phyloP scores from a whole-genome alignment of 2,797 vertebrate species.

The Zalophus californianus region DNA sequence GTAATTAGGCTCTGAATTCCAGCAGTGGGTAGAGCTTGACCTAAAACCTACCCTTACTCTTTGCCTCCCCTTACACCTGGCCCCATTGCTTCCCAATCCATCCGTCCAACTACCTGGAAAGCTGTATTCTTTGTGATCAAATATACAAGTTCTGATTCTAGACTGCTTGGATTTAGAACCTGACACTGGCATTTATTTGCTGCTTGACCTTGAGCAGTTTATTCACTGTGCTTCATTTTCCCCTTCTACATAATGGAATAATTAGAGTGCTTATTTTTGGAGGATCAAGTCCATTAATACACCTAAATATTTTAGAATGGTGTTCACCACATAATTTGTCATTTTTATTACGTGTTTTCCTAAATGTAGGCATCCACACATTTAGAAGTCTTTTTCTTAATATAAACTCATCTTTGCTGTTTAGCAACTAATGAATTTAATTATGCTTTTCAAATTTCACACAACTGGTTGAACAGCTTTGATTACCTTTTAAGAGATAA shows the following conservation, averaged over 20 bases:
- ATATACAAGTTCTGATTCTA: not conserved
- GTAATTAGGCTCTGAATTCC: not conserved
- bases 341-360: not conserved
- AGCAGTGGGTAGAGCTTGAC: not conserved
- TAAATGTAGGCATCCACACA: not conserved
- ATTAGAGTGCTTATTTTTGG: not conserved
- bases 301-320: slow-evolving; percentile 42
- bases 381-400: slow-evolving; percentile 56
- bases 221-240: not conserved
- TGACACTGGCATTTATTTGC: not conserved
- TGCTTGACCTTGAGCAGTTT: not conserved
- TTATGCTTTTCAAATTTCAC: slow-evolving; percentile 55
- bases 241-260: not conserved
- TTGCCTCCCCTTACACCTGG: not conserved
- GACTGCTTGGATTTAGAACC: not conserved
- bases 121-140: not conserved
- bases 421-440: slow-evolving; percentile 65
- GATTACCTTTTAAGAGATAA: slow-evolving; percentile 59
- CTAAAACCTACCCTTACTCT: not conserved
- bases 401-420: slow-evolving; percentile 49
- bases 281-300: not conserved
- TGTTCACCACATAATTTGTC: not conserved
- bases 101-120: not conserved
- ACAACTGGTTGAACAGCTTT: slow-evolving; percentile 62
- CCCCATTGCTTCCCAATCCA: too few species aligned